Evolutionary conservation across 2,113 vertebrate genomes (phyloP), one percentile per base, ranked within the genome.

Genomic region (Megaceryle maxima): DNA sequence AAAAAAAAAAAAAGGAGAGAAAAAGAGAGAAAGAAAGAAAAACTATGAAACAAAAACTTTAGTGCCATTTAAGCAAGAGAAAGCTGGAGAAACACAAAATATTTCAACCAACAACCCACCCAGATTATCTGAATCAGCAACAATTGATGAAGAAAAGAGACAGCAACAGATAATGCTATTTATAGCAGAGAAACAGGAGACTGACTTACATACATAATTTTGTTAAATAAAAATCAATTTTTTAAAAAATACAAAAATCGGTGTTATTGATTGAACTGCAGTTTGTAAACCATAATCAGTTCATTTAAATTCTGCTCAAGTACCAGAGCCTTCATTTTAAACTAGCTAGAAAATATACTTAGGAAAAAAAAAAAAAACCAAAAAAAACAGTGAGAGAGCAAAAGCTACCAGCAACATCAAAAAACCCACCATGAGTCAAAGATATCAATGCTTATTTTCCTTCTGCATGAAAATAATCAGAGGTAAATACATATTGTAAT

Each of bases 41-140:
- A 94, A 96, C 80, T 44, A 86, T 91, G 70, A 95, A 95, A 88
- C 75, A 72, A 90, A 83, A 83, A 43, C 25, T 80, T 85, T 5
- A 41, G 44, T 24, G 39, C 2, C 31, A 86, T 35, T 88, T 83
- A 78, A 90, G 76, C 44, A 86, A 62, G 46, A 91, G 57, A 79
- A 91, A 88, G 57, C 77, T 63, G 41, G 37, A 90, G 64, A 90
- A 85, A 96, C 75, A 94, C 74, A 76, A 66, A 86, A 39, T 74
- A 63, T 63, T 84, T 83, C 70, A 69, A 25, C 13, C 24, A 69
- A 35, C 44, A 82, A 67, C 53, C 74, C 33, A 81, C 28, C 16
- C 80, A 72, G 24, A 31, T 20, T 13, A n/a, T 46, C 57, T 64
- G 35, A 24, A 76, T 62, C 44, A 39, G 60, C 57, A 95, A 76